These are phyloP conservation scores for Hestina assimilis DNA, from an alignment of 1,140 invertebrate genomes.

Conservation along the genomic window DNA sequence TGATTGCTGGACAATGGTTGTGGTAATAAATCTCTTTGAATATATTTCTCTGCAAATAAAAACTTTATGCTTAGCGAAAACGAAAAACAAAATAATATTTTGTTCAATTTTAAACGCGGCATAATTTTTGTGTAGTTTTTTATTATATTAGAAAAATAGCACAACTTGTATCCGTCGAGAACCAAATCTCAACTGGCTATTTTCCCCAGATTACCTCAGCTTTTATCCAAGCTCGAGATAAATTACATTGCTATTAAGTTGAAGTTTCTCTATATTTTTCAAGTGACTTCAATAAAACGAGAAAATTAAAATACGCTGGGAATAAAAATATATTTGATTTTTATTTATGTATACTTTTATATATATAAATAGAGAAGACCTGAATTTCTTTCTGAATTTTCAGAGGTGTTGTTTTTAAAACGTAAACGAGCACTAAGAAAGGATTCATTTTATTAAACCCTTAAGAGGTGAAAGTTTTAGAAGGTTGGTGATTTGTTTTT, in stretches of 20 bases:
- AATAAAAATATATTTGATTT: too few relatives aligned
- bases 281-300: too few relatives aligned
- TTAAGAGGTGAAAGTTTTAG: too few relatives aligned
- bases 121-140: neutral
- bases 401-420: too few relatives aligned
- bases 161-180: neutral
- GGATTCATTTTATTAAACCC: too few relatives aligned
- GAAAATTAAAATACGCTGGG: too few relatives aligned
- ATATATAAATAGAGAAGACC: too few relatives aligned
- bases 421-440: too few relatives aligned
- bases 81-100: neutral
- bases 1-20: slow-evolving; percentile 26
- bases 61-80: neutral
- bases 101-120: neutral
- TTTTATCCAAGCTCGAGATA: slow-evolving; percentile 8
- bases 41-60: neutral
- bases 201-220: slow-evolving; percentile 7
- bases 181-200: neutral
- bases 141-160: neutral
- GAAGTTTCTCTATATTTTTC: too few relatives aligned
- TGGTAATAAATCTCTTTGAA: neutral
- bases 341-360: too few relatives aligned
- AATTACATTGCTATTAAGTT: neutral
- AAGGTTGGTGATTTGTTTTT: too few relatives aligned
- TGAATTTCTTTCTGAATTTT: too few relatives aligned